Base-by-base conservation (phyloP, 2,797 vertebrate genomes). In the Darevskia nairensis region DNA sequence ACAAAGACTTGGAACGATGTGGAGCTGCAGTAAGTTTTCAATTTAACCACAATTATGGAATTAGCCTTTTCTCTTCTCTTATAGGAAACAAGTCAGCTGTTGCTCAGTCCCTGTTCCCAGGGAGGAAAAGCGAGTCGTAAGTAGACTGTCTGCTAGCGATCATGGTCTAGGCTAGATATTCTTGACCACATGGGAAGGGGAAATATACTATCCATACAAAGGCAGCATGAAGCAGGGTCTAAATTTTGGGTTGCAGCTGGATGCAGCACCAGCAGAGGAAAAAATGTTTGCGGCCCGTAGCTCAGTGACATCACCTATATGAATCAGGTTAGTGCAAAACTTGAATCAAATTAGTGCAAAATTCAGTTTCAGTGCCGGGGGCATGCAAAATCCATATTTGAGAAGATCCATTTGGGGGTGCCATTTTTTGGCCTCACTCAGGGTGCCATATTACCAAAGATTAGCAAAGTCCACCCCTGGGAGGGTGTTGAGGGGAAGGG, bases 1-100 rank as follows among this genome's bases (percentile, higher is more conserved):
- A 88, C 71, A 87, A 82, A 91, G 72, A 87, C 7, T 3, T 86
- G 80, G 90, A 50, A 81, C 82, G 46, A 90, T 80, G 61, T 86
- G 94, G 87, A 64, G 91, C 69, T 44, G 89, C 32, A 86, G 61
- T 90, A 92, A 92, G 76, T 82, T 91, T 94, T 90, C 85, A 87
- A 89, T 89, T 93, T 93, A 82, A 90, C 90, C 15, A 25, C 71
- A 88, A 29, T 90, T 86, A 91, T n/a, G 72, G 75, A 90, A 90
- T 91, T 91, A 93, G 23, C 44, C 13, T 85, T 32, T 76, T 86
- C 75, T 93, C 87, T 72, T 82, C 80, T 85, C 68, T 84, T 85
- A 90, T 44, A 85, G 86, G 21, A 81, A 82, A 90, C 81, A 89
- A 91, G 82, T 74, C 89, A 90, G 84, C 82, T 93, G 88, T 32